A percentile compares a stretch with the other conserved stretches of the same genome.
Evolutionary conservation across 2,888 invertebrate species (phyloP).

Genomic region (Pseudococcus jackbeardsleyi): DNA sequence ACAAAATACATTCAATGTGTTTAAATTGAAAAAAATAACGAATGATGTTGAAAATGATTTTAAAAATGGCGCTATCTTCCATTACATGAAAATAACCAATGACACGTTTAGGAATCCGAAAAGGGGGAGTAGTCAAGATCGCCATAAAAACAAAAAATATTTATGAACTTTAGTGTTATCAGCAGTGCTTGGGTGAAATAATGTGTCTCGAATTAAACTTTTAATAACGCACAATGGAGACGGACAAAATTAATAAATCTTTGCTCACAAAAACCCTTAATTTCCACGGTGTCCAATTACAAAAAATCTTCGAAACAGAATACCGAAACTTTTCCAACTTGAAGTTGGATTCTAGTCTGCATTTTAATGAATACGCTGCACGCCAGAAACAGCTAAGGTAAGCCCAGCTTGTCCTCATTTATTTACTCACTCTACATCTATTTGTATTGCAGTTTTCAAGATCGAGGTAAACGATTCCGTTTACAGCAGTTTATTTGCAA

Average conservation of each 20-base stretch:
- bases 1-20: too few species aligned
- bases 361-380: constrained; percentile 82
- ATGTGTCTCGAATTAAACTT: not conserved
- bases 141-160: too few species aligned
- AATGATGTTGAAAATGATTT: too few species aligned
- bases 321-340: constrained; percentile 81
- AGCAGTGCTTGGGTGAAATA: too few species aligned
- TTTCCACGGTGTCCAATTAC: constrained; percentile 89
- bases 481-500: constrained; percentile 89
- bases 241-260: constrained; percentile 71
- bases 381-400: constrained; percentile 83
- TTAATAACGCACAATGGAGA: not conserved
- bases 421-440: not conserved
- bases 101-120: too few species aligned
- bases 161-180: too few species aligned
- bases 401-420: constrained; percentile 28
- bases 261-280: constrained; percentile 81
- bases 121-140: too few species aligned
- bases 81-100: too few species aligned
- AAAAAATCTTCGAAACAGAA: constrained; percentile 90
- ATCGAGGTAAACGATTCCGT: constrained; percentile 85
- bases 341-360: constrained; percentile 76
- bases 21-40: too few species aligned
- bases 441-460: constrained; percentile 76
- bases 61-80: too few species aligned